phyloP scores from a whole-genome alignment of 2,888 invertebrate species.

The Crioceris asparagi region DNA sequence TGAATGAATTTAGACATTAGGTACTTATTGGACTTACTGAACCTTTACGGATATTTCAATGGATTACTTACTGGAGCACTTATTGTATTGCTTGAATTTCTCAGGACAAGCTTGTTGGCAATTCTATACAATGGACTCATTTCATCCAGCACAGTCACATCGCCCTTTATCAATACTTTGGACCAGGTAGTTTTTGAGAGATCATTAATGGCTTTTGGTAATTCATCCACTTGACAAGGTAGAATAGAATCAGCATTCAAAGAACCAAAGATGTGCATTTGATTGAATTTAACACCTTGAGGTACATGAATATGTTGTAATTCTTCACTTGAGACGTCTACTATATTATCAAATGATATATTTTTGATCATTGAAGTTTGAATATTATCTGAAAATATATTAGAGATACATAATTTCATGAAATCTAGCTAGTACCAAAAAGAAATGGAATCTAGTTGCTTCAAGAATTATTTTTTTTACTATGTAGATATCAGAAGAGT shows the following conservation, averaged over 20 bases:
- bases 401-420: no score
- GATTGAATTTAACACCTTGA: constrained; percentile 14
- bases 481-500: no score
- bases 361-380: constrained; percentile 22
- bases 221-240: constrained; percentile 20
- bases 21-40: no score
- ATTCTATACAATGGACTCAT: constrained; percentile 21
- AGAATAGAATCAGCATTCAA: constrained; percentile 14
- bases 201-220: constrained; percentile 17
- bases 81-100: constrained; percentile 21
- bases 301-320: constrained; percentile 20
- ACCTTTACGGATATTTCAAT: constrained; percentile 1
- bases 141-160: constrained; percentile 24
- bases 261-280: constrained; percentile 10
- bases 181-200: constrained; percentile 22
- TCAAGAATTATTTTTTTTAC: no score
- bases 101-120: constrained; percentile 25
- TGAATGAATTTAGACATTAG: no score
- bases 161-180: constrained; percentile 19
- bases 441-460: no score
- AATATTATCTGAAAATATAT: constrained; percentile 21
- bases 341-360: constrained; percentile 18
- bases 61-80: constrained; percentile 21
- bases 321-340: constrained; percentile 18
- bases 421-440: no score